phyloP scores from a whole-genome alignment of 2,888 invertebrate genomes.

The Hydriomena furcata region DNA sequence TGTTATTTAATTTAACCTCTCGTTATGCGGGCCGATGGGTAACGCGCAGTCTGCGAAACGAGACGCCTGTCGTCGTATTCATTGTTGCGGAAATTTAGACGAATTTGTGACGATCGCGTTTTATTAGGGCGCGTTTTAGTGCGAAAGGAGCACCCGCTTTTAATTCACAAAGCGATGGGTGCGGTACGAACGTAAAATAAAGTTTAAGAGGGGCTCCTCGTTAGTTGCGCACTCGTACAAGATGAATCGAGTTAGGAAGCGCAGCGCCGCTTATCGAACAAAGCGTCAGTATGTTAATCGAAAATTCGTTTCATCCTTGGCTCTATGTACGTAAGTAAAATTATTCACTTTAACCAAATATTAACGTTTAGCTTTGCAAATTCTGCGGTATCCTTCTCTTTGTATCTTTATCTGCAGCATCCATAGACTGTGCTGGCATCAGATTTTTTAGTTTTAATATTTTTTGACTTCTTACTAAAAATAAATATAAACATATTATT shows the following conservation, averaged over 20 bases:
- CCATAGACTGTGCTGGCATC: no score
- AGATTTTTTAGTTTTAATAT: no score
- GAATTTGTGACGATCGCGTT: constrained; percentile 76
- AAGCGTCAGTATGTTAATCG: constrained; percentile 46
- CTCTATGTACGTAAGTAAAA: constrained; percentile 11
- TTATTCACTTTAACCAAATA: constrained; percentile 15
- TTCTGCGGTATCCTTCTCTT: no score
- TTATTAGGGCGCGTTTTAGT: constrained; percentile 76
- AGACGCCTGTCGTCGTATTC: constrained; percentile 62
- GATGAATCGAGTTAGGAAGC: constrained; percentile 44
- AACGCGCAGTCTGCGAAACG: constrained; percentile 61
- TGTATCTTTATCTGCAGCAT: no score
- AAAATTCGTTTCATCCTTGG: constrained; percentile 36
- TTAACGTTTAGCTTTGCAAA: neutral
- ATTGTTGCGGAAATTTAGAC: constrained; percentile 77
- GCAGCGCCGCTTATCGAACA: constrained; percentile 35
- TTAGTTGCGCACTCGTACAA: constrained; percentile 72
- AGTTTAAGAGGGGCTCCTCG: constrained; percentile 72
- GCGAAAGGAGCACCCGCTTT: constrained; percentile 66
- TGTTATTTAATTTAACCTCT: constrained; percentile 79
- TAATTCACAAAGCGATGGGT: constrained; percentile 70
- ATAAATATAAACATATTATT: no score
- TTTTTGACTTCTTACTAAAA: no score
- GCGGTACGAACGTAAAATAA: constrained; percentile 65
- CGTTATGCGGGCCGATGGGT: constrained; percentile 69